phyloP scores from a whole-genome alignment of 2,797 vertebrate species.

The Gymnoscopelus braueri region DNA sequence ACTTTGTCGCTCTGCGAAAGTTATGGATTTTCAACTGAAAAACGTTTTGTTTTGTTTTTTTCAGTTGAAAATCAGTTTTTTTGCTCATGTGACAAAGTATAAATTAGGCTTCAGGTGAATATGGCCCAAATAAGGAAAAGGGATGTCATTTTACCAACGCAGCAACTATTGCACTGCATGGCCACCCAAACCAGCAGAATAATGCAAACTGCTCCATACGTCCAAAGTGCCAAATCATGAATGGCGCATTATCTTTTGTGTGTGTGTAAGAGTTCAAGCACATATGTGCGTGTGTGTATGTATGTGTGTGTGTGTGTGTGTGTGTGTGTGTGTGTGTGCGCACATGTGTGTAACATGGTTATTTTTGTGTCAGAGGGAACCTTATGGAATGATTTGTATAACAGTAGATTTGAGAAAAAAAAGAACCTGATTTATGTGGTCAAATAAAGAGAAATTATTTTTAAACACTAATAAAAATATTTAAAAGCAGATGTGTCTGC shows the following conservation, averaged over 20 bases:
- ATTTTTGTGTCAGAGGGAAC: constrained; percentile 80
- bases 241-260: constrained; percentile 66
- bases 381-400: constrained; percentile 83
- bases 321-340: constrained; percentile 47
- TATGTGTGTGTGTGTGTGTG: constrained; percentile 34
- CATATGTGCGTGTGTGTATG: constrained; percentile 17
- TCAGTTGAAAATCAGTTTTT: too few relatives aligned
- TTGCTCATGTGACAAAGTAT: too few relatives aligned
- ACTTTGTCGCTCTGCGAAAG: too few relatives aligned
- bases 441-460: constrained; percentile 83
- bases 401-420: constrained; percentile 64
- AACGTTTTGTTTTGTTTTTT: too few relatives aligned
- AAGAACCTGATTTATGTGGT: constrained; percentile 78
- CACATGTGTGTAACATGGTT: constrained; percentile 68
- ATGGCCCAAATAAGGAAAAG: constrained; percentile 60
- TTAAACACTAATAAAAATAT: constrained; percentile 73
- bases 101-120: constrained; percentile 10
- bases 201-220: constrained; percentile 80
- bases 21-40: too few relatives aligned
- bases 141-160: constrained; percentile 67
- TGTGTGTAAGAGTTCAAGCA: constrained; percentile 35
- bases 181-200: constrained; percentile 82
- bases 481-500: constrained; percentile 35
- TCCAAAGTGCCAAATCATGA: constrained; percentile 85
- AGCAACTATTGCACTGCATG: constrained; percentile 75